Conservation (phyloP, 2,888 invertebrate genomes). For the Pachliopta kotzebuea region DNA sequence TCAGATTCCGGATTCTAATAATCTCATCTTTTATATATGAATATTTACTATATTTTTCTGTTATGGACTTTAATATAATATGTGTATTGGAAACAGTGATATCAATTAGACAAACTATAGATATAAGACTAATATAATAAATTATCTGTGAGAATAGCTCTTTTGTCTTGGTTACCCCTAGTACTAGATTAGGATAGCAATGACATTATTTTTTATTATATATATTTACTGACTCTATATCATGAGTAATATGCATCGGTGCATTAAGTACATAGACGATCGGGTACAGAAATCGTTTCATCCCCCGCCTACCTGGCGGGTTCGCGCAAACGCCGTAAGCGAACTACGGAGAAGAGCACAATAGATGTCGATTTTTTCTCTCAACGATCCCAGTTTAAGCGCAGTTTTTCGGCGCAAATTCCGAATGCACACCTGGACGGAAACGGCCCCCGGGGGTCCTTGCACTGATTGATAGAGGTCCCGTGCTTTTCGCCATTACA, state of each 20-base stretch:
- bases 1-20: too few species aligned
- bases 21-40: too few species aligned
- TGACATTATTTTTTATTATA: too few species aligned
- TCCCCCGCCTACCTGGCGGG: slow-evolving; percentile 60
- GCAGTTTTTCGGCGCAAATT: slow-evolving; percentile 76
- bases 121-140: too few species aligned
- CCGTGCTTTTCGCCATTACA: slow-evolving; percentile 60
- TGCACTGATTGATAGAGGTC: slow-evolving; percentile 72
- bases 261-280: slow-evolving; percentile 17
- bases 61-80: too few species aligned
- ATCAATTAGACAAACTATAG: too few species aligned
- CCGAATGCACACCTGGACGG: slow-evolving; percentile 79
- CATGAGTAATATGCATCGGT: slow-evolving; percentile 2
- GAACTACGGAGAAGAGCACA: slow-evolving; percentile 73
- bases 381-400: slow-evolving; percentile 59
- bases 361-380: slow-evolving; percentile 64
- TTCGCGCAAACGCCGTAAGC: slow-evolving; percentile 45
- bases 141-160: too few species aligned
- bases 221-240: slow-evolving; percentile 2
- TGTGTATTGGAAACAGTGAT: too few species aligned
- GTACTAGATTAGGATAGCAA: too few species aligned
- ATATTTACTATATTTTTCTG: too few species aligned
- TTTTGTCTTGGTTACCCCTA: too few species aligned
- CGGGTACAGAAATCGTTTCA: slow-evolving; percentile 2
- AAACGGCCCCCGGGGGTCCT: slow-evolving; percentile 76